Evolutionary conservation across 2,797 vertebrate species (phyloP).

Genomic region (Decapterus maruadsi): DNA sequence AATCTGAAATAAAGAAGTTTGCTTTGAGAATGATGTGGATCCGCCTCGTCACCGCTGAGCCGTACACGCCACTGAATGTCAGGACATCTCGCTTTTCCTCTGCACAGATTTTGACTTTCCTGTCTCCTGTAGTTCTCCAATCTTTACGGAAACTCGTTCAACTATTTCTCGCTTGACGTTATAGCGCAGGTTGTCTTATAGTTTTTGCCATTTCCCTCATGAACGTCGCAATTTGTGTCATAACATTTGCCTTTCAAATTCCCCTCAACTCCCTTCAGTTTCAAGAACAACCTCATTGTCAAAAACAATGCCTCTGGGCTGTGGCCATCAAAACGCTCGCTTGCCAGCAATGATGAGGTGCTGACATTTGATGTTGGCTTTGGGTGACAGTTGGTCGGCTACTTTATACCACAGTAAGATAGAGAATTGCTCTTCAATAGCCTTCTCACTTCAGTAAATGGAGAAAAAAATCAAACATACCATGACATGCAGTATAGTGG

Average conservation of each 20-base stretch:
- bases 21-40: conserved; percentile 1
- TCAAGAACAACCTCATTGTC: not conserved
- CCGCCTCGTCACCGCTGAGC: not conserved
- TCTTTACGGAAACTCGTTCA: not conserved
- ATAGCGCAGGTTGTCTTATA: not conserved
- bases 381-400: not conserved
- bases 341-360: too few relatives aligned
- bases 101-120: not conserved
- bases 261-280: not conserved
- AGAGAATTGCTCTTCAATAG: not conserved
- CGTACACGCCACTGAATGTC: not conserved
- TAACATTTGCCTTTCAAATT: not conserved
- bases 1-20: too few relatives aligned
- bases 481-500: not conserved
- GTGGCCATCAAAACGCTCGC: not conserved
- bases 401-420: not conserved
- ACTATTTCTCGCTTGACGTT: not conserved
- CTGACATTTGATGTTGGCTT: too few relatives aligned
- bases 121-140: not conserved
- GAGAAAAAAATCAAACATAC: not conserved
- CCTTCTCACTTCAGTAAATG: not conserved
- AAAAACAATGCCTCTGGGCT: not conserved
- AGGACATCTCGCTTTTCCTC: not conserved
- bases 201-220: not conserved
- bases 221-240: not conserved